Percentiles rank a stretch among this genome's conserved stretches.
Conservation (phyloP, 2,797 vertebrate species). For the Sphenopsis melanotis region DNA sequence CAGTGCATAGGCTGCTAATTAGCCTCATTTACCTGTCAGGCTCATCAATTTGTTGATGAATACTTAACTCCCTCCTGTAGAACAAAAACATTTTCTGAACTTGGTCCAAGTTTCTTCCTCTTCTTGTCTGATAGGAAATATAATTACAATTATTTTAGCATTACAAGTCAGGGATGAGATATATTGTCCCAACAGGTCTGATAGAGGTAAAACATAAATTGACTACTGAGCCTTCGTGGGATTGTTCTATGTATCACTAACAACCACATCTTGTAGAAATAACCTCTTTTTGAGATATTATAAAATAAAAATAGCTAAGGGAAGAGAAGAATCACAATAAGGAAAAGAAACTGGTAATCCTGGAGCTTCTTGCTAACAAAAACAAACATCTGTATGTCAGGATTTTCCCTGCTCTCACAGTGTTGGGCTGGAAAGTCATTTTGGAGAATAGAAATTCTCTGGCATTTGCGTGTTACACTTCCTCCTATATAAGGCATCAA, state of each 20-base stretch:
- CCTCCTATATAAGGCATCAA: not conserved
- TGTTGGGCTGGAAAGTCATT: not conserved
- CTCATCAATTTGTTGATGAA: not conserved
- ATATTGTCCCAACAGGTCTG: not conserved
- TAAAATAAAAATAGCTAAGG: not conserved
- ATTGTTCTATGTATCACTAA: not conserved
- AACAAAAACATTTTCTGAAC: not conserved
- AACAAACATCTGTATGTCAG: not conserved
- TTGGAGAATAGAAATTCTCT: constrained; percentile 28
- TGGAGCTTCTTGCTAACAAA: not conserved
- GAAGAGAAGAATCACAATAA: not conserved
- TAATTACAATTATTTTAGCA: not conserved
- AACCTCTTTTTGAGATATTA: not conserved
- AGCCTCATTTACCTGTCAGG: not conserved
- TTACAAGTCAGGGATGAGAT: not conserved
- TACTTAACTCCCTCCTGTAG: not conserved
- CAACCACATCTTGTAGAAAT: not conserved
- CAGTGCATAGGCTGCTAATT: not conserved
- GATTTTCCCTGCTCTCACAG: not conserved
- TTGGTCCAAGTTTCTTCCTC: not conserved
- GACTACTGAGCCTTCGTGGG: not conserved
- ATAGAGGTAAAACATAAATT: not conserved
- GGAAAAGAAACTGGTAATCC: not conserved
- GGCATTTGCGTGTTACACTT: not conserved
- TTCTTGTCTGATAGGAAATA: not conserved